These are phyloP conservation scores for Tapirus indicus DNA, from an alignment of 2,797 vertebrate species.

Conservation along the genomic window DNA sequence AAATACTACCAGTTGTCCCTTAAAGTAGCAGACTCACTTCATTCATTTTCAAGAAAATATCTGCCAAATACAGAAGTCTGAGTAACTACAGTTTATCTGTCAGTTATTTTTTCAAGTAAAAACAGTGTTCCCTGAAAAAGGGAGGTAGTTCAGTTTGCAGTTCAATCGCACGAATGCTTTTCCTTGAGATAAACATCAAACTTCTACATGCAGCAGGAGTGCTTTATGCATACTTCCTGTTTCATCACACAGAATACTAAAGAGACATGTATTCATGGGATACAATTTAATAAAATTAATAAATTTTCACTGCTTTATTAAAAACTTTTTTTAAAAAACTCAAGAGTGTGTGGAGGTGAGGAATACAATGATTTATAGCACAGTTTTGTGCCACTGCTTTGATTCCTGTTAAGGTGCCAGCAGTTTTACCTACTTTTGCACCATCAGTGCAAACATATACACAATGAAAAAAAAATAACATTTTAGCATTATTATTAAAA, in stretches of 20 bases:
- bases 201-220: background rate
- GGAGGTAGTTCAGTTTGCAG: conserved; percentile 23
- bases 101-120: conserved; percentile 18
- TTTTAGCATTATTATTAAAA: background rate
- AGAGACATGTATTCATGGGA: background rate
- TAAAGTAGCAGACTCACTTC: conserved; percentile 21
- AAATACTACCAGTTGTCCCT: conserved; percentile 54
- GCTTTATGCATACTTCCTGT: background rate
- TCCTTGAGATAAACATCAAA: conserved; percentile 58
- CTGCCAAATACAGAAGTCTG: background rate
- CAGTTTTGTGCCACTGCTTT: background rate
- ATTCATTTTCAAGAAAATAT: conserved; percentile 69
- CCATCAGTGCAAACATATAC: background rate
- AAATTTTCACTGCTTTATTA: background rate
- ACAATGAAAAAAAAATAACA: background rate
- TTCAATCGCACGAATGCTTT: background rate
- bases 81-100: conserved; percentile 8
- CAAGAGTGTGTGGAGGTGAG: background rate
- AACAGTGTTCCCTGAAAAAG: conserved; percentile 18
- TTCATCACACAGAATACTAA: conserved; percentile 53
- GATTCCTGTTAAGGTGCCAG: background rate
- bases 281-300: conserved; percentile 32
- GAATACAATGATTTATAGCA: background rate
- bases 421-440: conserved; percentile 30
- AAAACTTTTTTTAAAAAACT: background rate